Conservation (phyloP, 2,113 vertebrate genomes). For the Albula glossodonta region DNA sequence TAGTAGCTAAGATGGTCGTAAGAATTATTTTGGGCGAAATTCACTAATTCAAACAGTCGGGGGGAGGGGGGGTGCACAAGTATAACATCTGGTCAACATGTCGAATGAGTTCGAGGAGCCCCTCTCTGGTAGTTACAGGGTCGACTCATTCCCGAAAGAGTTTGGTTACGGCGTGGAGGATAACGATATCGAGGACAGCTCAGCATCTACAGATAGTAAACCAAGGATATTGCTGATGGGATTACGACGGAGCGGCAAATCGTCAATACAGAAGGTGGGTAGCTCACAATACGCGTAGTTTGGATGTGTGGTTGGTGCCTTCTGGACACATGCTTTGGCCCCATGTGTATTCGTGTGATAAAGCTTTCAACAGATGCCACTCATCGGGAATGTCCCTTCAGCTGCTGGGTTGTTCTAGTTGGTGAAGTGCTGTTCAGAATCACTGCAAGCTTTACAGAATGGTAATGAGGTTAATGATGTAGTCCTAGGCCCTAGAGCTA, state of each 20-base stretch:
- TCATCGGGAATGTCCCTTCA: background rate
- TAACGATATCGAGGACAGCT: slow-evolving; percentile 84
- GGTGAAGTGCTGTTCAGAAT: background rate
- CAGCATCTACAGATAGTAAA: slow-evolving; percentile 80
- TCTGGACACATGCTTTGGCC: background rate
- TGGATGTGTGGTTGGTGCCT: background rate
- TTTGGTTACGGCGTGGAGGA: slow-evolving; percentile 94
- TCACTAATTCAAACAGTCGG: slow-evolving; percentile 32
- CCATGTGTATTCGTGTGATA: background rate
- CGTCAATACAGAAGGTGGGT: slow-evolving; percentile 95
- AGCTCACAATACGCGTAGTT: background rate
- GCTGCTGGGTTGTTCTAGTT: background rate
- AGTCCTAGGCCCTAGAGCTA: no score
- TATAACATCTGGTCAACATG: slow-evolving; percentile 75
- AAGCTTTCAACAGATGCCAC: background rate
- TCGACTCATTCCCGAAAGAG: slow-evolving; percentile 92
- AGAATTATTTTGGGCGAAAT: background rate
- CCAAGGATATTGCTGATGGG: slow-evolving; percentile 96
- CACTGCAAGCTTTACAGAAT: background rate
- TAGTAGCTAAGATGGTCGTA: slow-evolving; percentile 13
- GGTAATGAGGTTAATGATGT: no score
- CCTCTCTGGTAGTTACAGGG: slow-evolving; percentile 84
- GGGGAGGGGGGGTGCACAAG: slow-evolving; percentile 52
- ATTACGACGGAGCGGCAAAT: slow-evolving; percentile 92
- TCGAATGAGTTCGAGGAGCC: slow-evolving; percentile 93